phyloP scores from a whole-genome alignment of 2,888 invertebrate genomes.

The Tolmerus cingulatus region DNA sequence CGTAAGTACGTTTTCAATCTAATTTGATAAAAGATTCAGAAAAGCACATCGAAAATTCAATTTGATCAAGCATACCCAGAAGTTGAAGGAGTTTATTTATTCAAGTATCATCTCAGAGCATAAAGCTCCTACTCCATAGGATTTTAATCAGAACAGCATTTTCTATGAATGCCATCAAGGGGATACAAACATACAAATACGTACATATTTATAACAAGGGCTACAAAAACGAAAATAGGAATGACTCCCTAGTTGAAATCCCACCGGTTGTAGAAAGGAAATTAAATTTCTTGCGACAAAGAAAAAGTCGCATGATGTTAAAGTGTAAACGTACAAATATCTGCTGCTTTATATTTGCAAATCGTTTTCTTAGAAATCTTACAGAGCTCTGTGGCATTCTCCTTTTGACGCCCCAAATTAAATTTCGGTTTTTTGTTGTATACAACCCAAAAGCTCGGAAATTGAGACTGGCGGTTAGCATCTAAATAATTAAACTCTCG shows the following conservation, averaged over 20 bases:
- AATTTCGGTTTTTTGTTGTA: not conserved
- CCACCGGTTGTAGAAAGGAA: not conserved
- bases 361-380: not conserved
- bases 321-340: not conserved
- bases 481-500: not conserved
- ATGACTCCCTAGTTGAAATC: not conserved
- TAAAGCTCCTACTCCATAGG: not conserved
- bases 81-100: not conserved
- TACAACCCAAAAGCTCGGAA: not conserved
- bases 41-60: not conserved
- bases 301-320: not conserved
- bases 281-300: conserved; percentile 17
- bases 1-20: not conserved
- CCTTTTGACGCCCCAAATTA: not conserved
- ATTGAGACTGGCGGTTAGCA: not conserved
- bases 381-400: not conserved
- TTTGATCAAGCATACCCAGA: not conserved
- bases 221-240: not conserved
- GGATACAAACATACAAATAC: not conserved
- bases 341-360: conserved; percentile 14
- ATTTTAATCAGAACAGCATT: not conserved
- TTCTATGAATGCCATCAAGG: not conserved
- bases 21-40: not conserved
- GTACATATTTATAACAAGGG: not conserved
- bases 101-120: not conserved